Evolutionary conservation across 35 echinoderm and acorn worm species (phyloP), one percentile per base, ranked within the genome.

Genomic region (Holothuria glaberrima): DNA sequence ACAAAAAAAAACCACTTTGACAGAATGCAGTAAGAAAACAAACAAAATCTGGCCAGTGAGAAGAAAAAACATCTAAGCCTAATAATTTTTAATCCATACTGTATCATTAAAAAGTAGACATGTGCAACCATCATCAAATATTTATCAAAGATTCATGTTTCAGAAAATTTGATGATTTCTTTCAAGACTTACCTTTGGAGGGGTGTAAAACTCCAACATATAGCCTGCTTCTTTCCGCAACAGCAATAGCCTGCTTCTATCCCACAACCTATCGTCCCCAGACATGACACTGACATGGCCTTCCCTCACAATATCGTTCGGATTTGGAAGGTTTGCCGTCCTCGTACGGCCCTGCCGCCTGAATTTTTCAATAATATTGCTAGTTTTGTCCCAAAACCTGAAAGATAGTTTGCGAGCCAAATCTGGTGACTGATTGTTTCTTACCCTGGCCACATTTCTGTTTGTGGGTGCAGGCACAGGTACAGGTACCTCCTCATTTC

Each of bases 171-270:
- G 50, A 12, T 5, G 12, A 14, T 9, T 54, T 54, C 50, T 14
- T 0, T 54, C 3, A 54, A 14, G 19, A 85, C 95, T 68, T 72
- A 98, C 95, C 95, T 98, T 98, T 41, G 95, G 95, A 28, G 95
- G 95, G 19, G 89, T 59, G 68, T 92, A 98, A 68, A 98, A 98
- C 70, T 98, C 95, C 80, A 98, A 68, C 89, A 94, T 94, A 48
- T 92, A 89, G 24, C 95, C 95, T 32, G 83, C 90, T 56, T 82
- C 71, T 34, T 89, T 92, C 32, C 86, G 92, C 36, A 92, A 82
- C 41, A 98, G 68, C 25, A 92, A 54, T 29, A 98, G 82, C 81
- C 93, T 88, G 71, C 86, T 94, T 71, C 93, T 88, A 21, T 98
- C 95, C 95, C 95, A 98, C 46, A 90, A 62, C 67, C 90, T 76